Percentiles rank a stretch among this genome's conserved stretches.
These are phyloP conservation scores for Antrozous pallidus DNA, from an alignment of 2,797 vertebrate genomes.

Conservation along the genomic window DNA sequence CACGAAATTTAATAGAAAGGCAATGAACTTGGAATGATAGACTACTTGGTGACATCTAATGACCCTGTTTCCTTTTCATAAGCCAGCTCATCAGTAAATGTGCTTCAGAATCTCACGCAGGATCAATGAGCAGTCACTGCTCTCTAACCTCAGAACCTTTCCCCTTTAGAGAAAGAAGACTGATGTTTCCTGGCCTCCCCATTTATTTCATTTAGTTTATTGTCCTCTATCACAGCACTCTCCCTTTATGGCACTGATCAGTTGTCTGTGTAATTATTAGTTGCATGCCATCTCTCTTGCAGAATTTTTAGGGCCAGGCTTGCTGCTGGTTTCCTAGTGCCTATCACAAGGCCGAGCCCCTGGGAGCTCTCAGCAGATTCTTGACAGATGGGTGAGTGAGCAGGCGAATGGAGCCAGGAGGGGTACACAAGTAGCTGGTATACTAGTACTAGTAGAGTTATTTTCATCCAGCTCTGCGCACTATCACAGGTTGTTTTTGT, in stretches of 20 bases:
- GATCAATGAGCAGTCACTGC: background rate
- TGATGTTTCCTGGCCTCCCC: background rate
- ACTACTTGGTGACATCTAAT: background rate
- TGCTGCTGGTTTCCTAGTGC: background rate
- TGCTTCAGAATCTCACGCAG: background rate
- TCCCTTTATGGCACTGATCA: background rate
- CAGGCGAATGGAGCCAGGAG: background rate
- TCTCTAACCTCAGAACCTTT: background rate
- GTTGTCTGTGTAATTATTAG: background rate
- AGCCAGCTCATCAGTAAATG: background rate
- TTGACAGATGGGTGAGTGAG: background rate
- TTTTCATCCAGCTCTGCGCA: background rate
- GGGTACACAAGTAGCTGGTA: background rate
- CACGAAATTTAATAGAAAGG: slow-evolving; percentile 3
- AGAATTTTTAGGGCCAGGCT: background rate
- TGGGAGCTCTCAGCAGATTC: background rate
- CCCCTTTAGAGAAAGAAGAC: background rate
- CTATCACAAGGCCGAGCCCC: background rate
- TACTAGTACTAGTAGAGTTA: background rate
- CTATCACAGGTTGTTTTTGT: background rate
- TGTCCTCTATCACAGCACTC: background rate
- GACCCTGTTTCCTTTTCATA: background rate
- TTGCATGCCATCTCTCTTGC: background rate
- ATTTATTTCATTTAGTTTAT: background rate
- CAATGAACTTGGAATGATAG: background rate